Evolutionary conservation across 2,113 vertebrate species (phyloP).

Genomic region (Hystrix cristata): DNA sequence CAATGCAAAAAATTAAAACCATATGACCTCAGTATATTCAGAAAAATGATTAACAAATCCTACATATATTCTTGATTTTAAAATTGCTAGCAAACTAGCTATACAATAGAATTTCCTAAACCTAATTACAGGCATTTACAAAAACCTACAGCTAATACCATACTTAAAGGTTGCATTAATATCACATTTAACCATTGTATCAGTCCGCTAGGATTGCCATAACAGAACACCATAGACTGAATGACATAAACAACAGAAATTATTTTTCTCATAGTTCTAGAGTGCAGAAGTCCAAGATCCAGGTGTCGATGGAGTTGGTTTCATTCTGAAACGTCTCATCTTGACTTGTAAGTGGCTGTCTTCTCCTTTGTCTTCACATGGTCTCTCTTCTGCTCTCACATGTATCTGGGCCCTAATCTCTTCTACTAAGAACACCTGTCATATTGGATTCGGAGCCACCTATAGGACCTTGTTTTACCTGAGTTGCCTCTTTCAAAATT

Average conservation of each 20-base stretch:
- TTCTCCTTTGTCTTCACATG: background rate
- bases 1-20: slow-evolving; percentile 4
- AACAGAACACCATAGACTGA: background rate
- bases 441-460: background rate
- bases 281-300: background rate
- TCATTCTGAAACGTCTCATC: background rate
- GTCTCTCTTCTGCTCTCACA: background rate
- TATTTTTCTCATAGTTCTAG: background rate
- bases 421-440: background rate
- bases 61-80: slow-evolving; percentile 26
- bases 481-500: background rate
- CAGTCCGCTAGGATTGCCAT: background rate
- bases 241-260: background rate
- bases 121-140: background rate
- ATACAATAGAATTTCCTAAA: slow-evolving; percentile 43
- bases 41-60: slow-evolving; percentile 48
- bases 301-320: background rate
- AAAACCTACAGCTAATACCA: background rate
- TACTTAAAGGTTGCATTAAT: background rate
- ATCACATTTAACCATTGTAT: background rate
- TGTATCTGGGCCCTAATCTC: background rate
- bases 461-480: background rate
- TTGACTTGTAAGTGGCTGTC: background rate
- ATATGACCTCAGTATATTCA: slow-evolving; percentile 27
- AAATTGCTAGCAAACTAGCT: slow-evolving; percentile 47